Percentiles rank a stretch among this genome's conserved stretches.
These are phyloP conservation scores for Virgularia gustaviana DNA, from an alignment of 92 coral and sea anemone species.

Conservation along the genomic window DNA sequence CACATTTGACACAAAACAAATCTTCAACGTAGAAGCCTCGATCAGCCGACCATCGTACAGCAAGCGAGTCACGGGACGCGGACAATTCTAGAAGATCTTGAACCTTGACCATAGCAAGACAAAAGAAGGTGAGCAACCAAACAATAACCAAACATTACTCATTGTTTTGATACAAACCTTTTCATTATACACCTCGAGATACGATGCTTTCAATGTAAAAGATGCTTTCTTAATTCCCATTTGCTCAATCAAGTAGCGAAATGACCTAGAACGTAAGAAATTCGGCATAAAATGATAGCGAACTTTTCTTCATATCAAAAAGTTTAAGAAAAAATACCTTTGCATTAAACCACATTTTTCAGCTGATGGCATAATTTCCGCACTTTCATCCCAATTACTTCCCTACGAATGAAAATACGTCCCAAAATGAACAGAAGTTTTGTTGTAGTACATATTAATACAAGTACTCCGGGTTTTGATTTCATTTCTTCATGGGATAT, in stretches of 20 bases:
- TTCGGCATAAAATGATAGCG: too few species aligned
- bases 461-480: too few species aligned
- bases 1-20: slow-evolving; percentile 89
- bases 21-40: slow-evolving; percentile 96
- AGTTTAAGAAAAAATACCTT: background rate
- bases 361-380: slow-evolving; percentile 1
- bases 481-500: too few species aligned
- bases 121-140: too few species aligned
- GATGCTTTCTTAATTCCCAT: slow-evolving; percentile 63
- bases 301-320: background rate
- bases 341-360: slow-evolving; percentile 32
- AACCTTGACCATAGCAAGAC: slow-evolving; percentile 50
- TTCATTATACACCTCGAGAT: slow-evolving; percentile 93
- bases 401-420: too few species aligned
- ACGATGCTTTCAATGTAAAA: slow-evolving; percentile 79
- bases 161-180: slow-evolving; percentile 47
- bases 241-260: slow-evolving; percentile 80
- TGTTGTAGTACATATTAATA: too few species aligned
- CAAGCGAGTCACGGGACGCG: slow-evolving; percentile 88
- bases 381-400: slow-evolving; percentile 18
- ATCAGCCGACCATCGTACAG: slow-evolving; percentile 93
- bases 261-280: slow-evolving; percentile 81
- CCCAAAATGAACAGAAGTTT: too few species aligned
- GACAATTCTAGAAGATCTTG: slow-evolving; percentile 91
- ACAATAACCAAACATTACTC: too few species aligned